Conservation (phyloP, 2,888 invertebrate species). For the Romanomermis culicivorax region DNA sequence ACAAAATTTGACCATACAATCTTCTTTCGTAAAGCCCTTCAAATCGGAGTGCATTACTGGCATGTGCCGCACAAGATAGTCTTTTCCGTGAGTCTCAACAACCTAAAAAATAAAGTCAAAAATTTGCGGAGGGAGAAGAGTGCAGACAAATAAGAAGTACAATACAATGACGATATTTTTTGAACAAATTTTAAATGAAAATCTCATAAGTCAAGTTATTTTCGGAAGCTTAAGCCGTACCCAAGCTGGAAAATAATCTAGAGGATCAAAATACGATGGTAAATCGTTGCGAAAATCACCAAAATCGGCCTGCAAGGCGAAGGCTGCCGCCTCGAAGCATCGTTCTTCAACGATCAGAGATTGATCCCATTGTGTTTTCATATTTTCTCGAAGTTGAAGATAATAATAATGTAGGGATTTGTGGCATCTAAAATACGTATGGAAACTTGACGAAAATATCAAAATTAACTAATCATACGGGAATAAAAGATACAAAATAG, state of each 20-base stretch:
- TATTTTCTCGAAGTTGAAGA: conserved; percentile 73
- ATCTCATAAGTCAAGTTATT: no score
- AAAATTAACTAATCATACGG: no score
- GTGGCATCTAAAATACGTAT: conserved; percentile 45
- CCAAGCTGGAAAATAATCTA: conserved; percentile 34
- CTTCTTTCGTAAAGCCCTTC: conserved; percentile 49
- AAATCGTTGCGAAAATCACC: conserved; percentile 49
- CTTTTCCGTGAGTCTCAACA: conserved; percentile 35
- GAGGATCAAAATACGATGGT: no score
- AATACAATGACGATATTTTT: no score
- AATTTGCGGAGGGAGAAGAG: conserved; percentile 55
- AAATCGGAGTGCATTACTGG: conserved; percentile 61
- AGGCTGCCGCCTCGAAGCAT: conserved; percentile 54
- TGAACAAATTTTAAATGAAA: no score
- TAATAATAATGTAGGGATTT: conserved; percentile 79
- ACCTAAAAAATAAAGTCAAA: conserved; percentile 45
- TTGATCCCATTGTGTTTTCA: conserved; percentile 33
- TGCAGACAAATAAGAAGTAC: no score
- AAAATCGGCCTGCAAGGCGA: conserved; percentile 74
- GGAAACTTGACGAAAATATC: no score
- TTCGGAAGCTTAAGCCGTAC: no score
- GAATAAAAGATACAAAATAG: neutral
- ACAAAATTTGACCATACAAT: conserved; percentile 69
- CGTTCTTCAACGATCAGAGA: conserved; percentile 32
- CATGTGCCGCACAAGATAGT: conserved; percentile 38